These are phyloP conservation scores for Dynastes tityus DNA, from an alignment of 2,888 invertebrate species.

Conservation along the genomic window DNA sequence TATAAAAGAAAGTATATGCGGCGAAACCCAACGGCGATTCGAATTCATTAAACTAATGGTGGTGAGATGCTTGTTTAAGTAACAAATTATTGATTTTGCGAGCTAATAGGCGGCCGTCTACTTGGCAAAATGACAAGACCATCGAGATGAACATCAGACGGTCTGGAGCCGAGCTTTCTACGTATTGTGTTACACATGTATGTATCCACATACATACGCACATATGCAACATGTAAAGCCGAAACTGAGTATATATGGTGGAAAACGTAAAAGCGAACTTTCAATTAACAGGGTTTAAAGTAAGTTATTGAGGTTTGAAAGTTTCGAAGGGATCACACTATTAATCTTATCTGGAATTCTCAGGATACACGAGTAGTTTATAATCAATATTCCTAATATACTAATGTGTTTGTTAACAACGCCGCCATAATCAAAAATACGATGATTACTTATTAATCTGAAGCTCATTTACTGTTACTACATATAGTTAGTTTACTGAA, in stretches of 20 bases:
- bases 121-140: constrained; percentile 40
- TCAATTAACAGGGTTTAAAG: constrained; percentile 5
- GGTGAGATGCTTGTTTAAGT: constrained; percentile 26
- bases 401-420: no score
- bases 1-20: no score
- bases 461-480: no score
- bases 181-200: neutral
- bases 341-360: no score
- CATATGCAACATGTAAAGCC: no score
- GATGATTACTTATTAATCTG: no score
- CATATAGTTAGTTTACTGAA: no score
- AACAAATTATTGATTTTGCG: constrained; percentile 38
- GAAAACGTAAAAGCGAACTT: neutral
- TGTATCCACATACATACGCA: neutral
- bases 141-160: constrained; percentile 38
- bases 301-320: neutral
- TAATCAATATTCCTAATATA: no score
- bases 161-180: constrained; percentile 16
- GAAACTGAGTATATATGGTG: no score
- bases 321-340: no score
- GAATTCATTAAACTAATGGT: constrained; percentile 13
- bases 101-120: constrained; percentile 18
- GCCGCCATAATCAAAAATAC: no score
- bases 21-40: neutral
- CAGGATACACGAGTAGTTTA: no score